Evolutionary conservation across 2,113 vertebrate species (phyloP).

Genomic region (Microcebus ravelobensis): DNA sequence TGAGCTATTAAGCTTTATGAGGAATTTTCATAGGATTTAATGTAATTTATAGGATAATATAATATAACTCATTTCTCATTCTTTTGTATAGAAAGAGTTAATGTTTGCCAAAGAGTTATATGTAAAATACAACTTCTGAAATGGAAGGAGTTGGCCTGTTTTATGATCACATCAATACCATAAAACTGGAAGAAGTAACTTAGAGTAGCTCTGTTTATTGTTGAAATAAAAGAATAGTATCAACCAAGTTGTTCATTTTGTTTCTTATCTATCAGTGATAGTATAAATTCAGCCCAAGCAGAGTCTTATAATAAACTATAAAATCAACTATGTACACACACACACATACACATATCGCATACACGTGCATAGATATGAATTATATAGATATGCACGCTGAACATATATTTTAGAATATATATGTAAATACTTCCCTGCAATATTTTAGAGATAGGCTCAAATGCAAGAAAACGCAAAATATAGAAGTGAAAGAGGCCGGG

Average conservation of each 20-base stretch:
- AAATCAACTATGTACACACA: background rate
- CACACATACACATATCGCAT: background rate
- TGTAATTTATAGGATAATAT: background rate
- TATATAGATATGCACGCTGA: background rate
- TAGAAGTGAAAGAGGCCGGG: background rate
- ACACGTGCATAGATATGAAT: background rate
- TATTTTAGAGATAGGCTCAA: background rate
- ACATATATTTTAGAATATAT: background rate
- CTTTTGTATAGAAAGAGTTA: background rate
- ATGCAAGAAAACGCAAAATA: slow-evolving; percentile 7
- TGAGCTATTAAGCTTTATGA: background rate
- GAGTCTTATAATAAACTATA: background rate
- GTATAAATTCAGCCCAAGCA: background rate
- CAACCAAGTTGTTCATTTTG: background rate
- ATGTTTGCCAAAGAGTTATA: background rate
- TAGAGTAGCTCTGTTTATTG: background rate
- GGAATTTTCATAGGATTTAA: background rate
- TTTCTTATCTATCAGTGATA: background rate
- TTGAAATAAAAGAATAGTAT: background rate
- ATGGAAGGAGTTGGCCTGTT: background rate
- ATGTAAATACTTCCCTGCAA: background rate
- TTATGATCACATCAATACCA: background rate
- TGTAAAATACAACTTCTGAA: slow-evolving; percentile 3
- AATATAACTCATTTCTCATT: background rate
- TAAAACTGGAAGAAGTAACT: background rate